Conservation (phyloP, 2,888 invertebrate genomes). For the Neoascia interrupta region DNA sequence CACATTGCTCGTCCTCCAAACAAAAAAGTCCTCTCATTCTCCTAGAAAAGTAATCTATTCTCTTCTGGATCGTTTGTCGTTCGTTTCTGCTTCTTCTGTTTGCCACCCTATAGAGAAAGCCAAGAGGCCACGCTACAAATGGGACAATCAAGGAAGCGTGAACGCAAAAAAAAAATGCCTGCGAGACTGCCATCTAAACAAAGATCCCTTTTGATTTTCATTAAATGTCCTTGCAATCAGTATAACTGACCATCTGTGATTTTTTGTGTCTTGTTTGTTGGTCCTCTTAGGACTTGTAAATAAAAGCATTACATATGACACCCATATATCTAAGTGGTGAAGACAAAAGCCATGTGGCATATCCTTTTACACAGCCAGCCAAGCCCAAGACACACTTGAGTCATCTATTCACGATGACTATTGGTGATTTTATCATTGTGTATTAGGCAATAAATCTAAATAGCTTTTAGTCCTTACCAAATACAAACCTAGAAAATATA, state of each 20-base stretch:
- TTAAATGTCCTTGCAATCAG: conserved; percentile 64
- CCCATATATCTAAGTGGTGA: conserved; percentile 40
- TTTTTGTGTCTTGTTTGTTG: conserved; percentile 17
- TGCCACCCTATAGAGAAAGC: conserved; percentile 3
- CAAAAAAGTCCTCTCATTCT: no score
- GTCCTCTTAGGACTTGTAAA: conserved; percentile 21
- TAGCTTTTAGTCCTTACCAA: conserved; percentile 34
- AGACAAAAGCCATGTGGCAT: conserved; percentile 43
- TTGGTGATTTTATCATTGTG: conserved; percentile 62
- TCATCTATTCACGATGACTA: conserved; percentile 36
- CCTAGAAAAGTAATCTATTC: conserved; percentile 52
- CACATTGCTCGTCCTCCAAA: conserved; percentile 4
- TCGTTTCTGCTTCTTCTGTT: conserved; percentile 32
- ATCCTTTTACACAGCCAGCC: conserved; percentile 7
- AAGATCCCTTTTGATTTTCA: conserved; percentile 49
- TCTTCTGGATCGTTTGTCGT: conserved; percentile 48
- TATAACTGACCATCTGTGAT: conserved; percentile 64
- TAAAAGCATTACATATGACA: conserved; percentile 58
- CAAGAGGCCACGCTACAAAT: conserved; percentile 25
- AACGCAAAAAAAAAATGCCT: not conserved
- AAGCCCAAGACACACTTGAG: not conserved
- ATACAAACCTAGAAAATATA: not conserved
- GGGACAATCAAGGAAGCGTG: conserved; percentile 63
- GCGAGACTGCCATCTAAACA: not conserved
- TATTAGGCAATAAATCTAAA: conserved; percentile 68